These are phyloP conservation scores for Oryzias woworae DNA, from an alignment of 2,113 vertebrate genomes.

Conservation along the genomic window DNA sequence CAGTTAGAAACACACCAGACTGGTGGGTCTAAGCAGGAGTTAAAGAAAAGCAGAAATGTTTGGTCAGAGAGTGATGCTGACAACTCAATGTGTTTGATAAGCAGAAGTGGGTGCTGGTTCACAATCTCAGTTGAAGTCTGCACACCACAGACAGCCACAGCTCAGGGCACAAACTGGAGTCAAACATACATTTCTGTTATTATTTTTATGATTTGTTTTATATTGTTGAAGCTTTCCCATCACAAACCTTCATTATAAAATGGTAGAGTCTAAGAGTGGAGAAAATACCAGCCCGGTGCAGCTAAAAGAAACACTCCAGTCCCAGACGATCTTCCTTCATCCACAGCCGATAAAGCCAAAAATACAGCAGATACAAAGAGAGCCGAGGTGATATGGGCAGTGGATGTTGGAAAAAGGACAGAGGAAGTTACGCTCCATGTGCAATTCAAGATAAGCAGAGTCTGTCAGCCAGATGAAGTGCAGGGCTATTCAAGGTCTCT, in stretches of 20 bases:
- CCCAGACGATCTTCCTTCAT: not conserved
- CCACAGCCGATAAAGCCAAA: not conserved
- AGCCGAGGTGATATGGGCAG: not conserved
- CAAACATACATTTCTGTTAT: not conserved
- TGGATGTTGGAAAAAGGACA: conserved; percentile 10
- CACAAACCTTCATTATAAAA: not conserved
- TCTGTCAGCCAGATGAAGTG: not conserved
- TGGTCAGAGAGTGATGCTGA: no score
- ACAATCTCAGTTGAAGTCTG: conserved; percentile 17
- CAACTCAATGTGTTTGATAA: conserved; percentile 4
- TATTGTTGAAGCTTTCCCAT: not conserved
- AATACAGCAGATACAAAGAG: not conserved
- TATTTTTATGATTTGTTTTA: not conserved
- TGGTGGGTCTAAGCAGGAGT: no score
- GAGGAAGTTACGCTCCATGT: conserved; percentile 44
- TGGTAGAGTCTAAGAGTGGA: not conserved
- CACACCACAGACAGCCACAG: not conserved
- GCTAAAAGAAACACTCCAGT: not conserved
- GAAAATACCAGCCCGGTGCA: not conserved
- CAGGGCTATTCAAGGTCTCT: not conserved
- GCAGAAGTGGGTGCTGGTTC: conserved; percentile 39
- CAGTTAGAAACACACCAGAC: no score
- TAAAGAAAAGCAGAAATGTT: no score
- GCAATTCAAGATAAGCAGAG: conserved; percentile 35
- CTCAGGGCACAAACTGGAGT: not conserved